A percentile compares a stretch with the other conserved stretches of the same genome.
These are phyloP conservation scores for Sebastes jordani DNA, from an alignment of 2,797 vertebrate genomes.

Conservation along the genomic window DNA sequence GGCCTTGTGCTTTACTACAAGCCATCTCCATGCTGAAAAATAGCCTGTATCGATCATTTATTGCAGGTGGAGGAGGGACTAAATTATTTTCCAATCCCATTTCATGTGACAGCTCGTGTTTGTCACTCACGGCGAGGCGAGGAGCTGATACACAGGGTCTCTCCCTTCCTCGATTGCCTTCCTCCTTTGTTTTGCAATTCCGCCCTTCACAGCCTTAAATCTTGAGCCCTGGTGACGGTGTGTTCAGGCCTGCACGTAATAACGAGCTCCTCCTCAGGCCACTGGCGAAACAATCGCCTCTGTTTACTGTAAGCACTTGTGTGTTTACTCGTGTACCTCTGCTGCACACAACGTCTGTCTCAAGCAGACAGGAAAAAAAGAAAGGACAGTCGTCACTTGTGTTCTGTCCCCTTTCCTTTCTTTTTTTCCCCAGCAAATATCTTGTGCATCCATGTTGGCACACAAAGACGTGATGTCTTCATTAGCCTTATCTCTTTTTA, in stretches of 20 bases:
- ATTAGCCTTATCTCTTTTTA: slow-evolving; percentile 30
- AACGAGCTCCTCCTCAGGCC: slow-evolving; percentile 39
- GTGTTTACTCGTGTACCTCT: slow-evolving; percentile 59
- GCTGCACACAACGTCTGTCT: slow-evolving; percentile 29
- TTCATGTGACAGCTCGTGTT: slow-evolving; percentile 68
- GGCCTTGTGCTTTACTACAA: slow-evolving; percentile 66
- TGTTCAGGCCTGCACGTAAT: slow-evolving; percentile 18
- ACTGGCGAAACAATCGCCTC: slow-evolving; percentile 38
- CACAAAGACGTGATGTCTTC: slow-evolving; percentile 11
- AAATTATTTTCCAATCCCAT: slow-evolving; percentile 77
- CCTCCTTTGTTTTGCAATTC: slow-evolving; percentile 14
- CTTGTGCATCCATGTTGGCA: neutral
- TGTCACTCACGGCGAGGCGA: slow-evolving; percentile 32
- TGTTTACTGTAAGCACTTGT: slow-evolving; percentile 66
- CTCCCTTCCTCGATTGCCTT: slow-evolving; percentile 15
- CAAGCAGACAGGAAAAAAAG: slow-evolving; percentile 7
- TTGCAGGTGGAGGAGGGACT: slow-evolving; percentile 47
- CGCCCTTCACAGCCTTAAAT: slow-evolving; percentile 8
- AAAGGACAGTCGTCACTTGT: neutral
- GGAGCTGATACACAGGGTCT: neutral
- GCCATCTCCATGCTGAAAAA: slow-evolving; percentile 52
- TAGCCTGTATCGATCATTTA: slow-evolving; percentile 72
- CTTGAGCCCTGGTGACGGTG: slow-evolving; percentile 14
- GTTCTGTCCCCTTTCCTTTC: neutral
- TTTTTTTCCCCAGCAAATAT: neutral